A percentile compares a stretch with the other conserved stretches of the same genome.
Evolutionary conservation across 2,888 invertebrate genomes (phyloP).

Genomic region (Nymphalis polychloros): DNA sequence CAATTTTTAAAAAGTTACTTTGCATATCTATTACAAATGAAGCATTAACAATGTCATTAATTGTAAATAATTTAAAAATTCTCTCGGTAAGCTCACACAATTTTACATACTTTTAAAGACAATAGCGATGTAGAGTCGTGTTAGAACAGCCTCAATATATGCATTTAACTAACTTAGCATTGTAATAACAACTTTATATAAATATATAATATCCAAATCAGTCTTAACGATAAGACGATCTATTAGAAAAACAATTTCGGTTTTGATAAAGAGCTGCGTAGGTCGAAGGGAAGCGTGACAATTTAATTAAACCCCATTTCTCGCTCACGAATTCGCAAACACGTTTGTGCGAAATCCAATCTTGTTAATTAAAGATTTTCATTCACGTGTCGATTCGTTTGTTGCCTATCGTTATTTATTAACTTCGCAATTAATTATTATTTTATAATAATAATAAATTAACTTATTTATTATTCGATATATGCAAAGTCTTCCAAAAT

Average conservation of each 20-base stretch:
- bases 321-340: conserved; percentile 39
- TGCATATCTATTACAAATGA: not conserved
- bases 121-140: no score
- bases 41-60: not conserved
- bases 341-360: conserved; percentile 45
- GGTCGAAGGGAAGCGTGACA: conserved; percentile 22
- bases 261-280: conserved; percentile 17
- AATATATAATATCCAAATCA: conserved; percentile 14
- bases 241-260: conserved; percentile 27
- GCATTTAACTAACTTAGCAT: no score
- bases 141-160: no score
- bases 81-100: no score
- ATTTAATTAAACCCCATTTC: conserved; percentile 37
- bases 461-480: no score
- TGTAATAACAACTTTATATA: conserved; percentile 25
- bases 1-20: no score
- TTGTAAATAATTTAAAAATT: not conserved
- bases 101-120: no score
- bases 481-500: no score
- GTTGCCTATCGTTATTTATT: conserved; percentile 21
- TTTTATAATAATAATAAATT: conserved; percentile 14
- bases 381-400: conserved; percentile 31
- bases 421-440: conserved; percentile 8
- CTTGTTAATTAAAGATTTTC: conserved; percentile 46
- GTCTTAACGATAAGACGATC: conserved; percentile 27